These are phyloP conservation scores for Sympetrum striolatum DNA, from an alignment of 2,888 invertebrate genomes.

Conservation along the genomic window DNA sequence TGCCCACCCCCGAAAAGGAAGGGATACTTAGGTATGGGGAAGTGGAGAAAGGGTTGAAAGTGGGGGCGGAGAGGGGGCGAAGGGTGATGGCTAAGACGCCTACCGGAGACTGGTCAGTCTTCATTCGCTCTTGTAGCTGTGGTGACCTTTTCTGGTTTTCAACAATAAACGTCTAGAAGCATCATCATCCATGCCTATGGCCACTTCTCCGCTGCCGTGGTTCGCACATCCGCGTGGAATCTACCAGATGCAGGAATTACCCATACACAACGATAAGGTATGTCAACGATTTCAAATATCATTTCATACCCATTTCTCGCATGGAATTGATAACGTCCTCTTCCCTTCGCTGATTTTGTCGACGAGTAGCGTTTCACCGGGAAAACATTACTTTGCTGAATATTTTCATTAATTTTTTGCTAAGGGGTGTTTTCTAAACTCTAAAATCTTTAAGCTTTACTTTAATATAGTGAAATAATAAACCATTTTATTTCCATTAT, in stretches of 20 bases:
- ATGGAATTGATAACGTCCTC: no score
- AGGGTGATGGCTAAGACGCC: neutral
- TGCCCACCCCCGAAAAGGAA: neutral
- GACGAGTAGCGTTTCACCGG: no score
- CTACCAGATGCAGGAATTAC: neutral
- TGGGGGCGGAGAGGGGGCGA: neutral
- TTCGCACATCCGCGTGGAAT: conserved; percentile 10
- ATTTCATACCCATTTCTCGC: neutral
- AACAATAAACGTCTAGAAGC: neutral
- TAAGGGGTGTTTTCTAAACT: no score
- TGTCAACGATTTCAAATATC: neutral
- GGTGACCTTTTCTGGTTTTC: neutral
- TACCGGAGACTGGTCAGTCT: neutral
- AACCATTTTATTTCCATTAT: no score
- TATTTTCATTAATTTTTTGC: no score
- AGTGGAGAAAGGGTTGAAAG: neutral
- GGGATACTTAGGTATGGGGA: neutral
- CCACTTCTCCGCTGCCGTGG: conserved; percentile 34
- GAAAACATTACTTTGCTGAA: no score
- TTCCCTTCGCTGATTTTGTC: no score
- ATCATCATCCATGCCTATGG: conserved; percentile 22
- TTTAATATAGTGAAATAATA: no score
- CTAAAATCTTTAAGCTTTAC: no score
- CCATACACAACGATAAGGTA: neutral
- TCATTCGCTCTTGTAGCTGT: conserved; percentile 13